These are phyloP conservation scores for Berghia stephanieae DNA, from an alignment of 1,140 invertebrate genomes.

Conservation along the genomic window DNA sequence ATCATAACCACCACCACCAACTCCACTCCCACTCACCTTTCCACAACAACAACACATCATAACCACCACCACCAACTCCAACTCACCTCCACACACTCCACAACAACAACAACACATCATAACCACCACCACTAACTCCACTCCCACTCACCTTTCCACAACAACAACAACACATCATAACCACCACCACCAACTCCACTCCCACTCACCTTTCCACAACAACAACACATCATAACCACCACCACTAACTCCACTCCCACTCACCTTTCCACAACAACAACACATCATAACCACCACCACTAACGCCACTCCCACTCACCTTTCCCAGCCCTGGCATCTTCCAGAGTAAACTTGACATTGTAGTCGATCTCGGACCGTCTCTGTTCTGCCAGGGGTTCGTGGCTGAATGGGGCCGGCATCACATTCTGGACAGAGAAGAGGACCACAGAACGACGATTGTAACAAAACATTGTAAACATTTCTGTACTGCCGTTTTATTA, in stretches of 20 bases:
- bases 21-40: too few species aligned
- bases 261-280: background rate
- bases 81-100: too few species aligned
- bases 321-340: conserved; percentile 20
- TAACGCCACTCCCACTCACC: background rate
- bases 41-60: too few species aligned
- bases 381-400: background rate
- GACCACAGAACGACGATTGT: background rate
- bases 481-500: background rate
- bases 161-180: background rate
- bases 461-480: background rate
- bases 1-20: too few species aligned
- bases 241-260: background rate
- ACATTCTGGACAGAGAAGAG: background rate
- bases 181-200: background rate
- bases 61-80: too few species aligned
- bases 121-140: too few species aligned
- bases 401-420: conserved; percentile 16
- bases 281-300: background rate
- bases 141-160: background rate
- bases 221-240: background rate
- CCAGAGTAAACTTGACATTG: background rate
- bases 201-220: background rate
- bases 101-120: too few species aligned
- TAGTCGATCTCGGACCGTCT: background rate